Percentiles rank a stretch among this genome's conserved stretches.
These are phyloP conservation scores for Tetramorium alpestre DNA, from an alignment of 1,140 invertebrate genomes.

Conservation along the genomic window DNA sequence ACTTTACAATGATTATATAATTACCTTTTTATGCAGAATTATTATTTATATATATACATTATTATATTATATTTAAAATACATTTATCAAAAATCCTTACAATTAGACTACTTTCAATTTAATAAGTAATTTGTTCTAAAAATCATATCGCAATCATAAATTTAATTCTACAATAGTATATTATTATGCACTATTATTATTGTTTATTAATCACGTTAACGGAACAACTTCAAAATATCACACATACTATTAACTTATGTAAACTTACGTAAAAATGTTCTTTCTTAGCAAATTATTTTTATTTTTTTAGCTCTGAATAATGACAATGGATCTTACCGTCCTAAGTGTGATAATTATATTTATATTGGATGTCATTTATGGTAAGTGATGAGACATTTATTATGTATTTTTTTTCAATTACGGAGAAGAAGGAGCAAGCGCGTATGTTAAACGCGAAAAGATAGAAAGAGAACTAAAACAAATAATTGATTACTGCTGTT, in stretches of 20 bases:
- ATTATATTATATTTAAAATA: no score
- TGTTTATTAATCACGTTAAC: not conserved
- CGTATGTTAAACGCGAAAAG: not conserved
- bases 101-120: no score
- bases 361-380: not conserved
- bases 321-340: not conserved
- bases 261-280: not conserved
- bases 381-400: conserved; percentile 20
- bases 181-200: not conserved
- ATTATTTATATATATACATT: no score
- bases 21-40: no score
- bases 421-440: not conserved
- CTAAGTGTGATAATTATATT: conserved; percentile 1
- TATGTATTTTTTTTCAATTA: not conserved
- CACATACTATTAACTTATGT: not conserved
- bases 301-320: conserved; percentile 3
- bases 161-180: no score
- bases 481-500: not conserved
- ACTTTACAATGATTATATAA: not conserved
- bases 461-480: not conserved
- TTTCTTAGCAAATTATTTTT: not conserved
- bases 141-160: no score
- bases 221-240: not conserved
- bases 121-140: no score
- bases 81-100: no score